Evolutionary conservation across 2,888 invertebrate genomes (phyloP).

Genomic region (Dexiosoma caninum): DNA sequence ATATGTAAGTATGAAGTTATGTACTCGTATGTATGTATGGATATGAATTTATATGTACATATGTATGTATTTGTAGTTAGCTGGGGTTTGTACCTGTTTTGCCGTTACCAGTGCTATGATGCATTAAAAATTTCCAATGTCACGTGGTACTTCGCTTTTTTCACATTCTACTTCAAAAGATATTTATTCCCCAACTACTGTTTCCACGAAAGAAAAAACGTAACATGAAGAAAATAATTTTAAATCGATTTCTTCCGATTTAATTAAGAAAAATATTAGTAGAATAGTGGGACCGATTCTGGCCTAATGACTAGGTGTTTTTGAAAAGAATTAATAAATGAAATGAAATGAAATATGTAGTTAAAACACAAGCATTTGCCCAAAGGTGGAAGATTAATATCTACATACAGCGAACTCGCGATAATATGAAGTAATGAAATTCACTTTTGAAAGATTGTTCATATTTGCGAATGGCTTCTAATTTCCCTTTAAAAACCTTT

Average conservation of each 20-base stretch:
- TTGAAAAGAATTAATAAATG: too few species aligned
- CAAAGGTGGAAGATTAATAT: too few species aligned
- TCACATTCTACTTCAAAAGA: slow-evolving; percentile 32
- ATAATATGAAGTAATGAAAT: too few species aligned
- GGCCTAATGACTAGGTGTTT: too few species aligned
- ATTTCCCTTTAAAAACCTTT: too few species aligned
- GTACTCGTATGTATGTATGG: neutral
- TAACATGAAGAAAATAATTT: neutral
- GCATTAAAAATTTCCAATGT: slow-evolving; percentile 54
- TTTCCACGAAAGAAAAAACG: neutral
- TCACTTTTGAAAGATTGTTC: too few species aligned
- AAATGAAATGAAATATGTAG: too few species aligned
- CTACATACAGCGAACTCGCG: too few species aligned
- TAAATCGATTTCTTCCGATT: slow-evolving; percentile 38
- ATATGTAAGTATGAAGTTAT: neutral
- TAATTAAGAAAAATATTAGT: too few species aligned
- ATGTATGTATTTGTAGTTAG: neutral
- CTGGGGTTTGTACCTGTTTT: slow-evolving; percentile 1
- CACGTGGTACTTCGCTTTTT: slow-evolving; percentile 50
- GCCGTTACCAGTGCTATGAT: slow-evolving; percentile 53
- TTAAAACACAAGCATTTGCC: too few species aligned
- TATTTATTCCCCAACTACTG: slow-evolving; percentile 28
- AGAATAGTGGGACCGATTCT: too few species aligned
- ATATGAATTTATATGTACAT: neutral
- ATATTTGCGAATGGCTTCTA: too few species aligned